Conservation (phyloP, 2,888 invertebrate genomes). For the Lypha dubia region DNA sequence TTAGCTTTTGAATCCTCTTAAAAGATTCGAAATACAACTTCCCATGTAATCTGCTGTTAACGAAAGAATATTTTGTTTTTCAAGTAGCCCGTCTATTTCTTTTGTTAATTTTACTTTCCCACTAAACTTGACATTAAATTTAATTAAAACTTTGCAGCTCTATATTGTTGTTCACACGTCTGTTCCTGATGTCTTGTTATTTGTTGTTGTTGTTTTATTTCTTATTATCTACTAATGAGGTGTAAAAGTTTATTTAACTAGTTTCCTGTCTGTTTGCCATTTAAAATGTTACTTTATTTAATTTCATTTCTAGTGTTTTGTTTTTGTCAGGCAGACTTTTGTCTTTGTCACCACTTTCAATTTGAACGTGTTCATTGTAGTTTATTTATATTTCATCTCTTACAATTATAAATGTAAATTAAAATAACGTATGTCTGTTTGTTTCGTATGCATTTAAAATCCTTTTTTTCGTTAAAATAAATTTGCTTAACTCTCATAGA, state of each 20-base stretch:
- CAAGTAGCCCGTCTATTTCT: background rate
- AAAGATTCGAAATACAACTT: too few relatives aligned
- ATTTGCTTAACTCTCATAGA: background rate
- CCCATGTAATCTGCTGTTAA: background rate
- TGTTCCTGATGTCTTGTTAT: constrained; percentile 30
- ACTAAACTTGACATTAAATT: constrained; percentile 46
- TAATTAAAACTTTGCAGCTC: constrained; percentile 58
- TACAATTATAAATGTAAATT: background rate
- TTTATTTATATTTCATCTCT: constrained; percentile 25
- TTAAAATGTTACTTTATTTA: constrained; percentile 18
- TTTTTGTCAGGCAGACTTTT: constrained; percentile 9
- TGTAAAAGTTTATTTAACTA: constrained; percentile 57
- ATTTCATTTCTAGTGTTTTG: constrained; percentile 14
- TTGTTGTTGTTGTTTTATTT: constrained; percentile 35
- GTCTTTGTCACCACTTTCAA: constrained; percentile 32
- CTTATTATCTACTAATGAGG: constrained; percentile 56
- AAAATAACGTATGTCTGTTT: background rate
- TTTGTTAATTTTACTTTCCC: constrained; percentile 10
- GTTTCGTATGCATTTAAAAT: background rate
- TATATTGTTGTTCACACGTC: constrained; percentile 37
- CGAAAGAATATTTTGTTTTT: background rate
- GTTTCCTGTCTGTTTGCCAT: constrained; percentile 42
- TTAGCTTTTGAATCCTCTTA: too few relatives aligned
- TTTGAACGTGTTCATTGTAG: constrained; percentile 31
- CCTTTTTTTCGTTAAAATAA: constrained; percentile 2